Evolutionary conservation across 1,140 invertebrate genomes (phyloP).

Genomic region (Apis cerana): DNA sequence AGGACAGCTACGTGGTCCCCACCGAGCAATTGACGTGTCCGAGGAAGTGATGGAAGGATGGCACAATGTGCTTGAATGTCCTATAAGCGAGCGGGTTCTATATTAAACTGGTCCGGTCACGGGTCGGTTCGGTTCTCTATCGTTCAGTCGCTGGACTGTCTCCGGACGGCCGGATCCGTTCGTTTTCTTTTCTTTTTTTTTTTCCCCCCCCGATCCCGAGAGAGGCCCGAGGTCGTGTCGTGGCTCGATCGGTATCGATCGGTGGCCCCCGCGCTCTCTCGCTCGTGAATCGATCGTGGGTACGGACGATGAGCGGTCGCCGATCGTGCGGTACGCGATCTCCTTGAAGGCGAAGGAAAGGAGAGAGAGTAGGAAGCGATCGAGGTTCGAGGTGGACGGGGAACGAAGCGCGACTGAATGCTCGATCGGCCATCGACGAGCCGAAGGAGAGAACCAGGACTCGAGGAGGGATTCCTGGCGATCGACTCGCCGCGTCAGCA

Average conservation of each 20-base stretch:
- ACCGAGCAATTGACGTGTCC: slow-evolving; percentile 69
- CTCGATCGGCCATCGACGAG: slow-evolving; percentile 15
- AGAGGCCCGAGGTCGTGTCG: no score
- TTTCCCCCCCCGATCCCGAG: no score
- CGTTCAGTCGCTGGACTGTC: slow-evolving; percentile 59
- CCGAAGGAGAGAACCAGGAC: slow-evolving; percentile 34
- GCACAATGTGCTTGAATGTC: slow-evolving; percentile 68
- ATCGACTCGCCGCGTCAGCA: slow-evolving; percentile 15
- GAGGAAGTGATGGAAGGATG: slow-evolving; percentile 76
- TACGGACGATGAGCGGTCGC: neutral
- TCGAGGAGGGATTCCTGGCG: slow-evolving; percentile 34
- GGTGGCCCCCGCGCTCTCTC: no score
- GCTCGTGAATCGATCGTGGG: no score
- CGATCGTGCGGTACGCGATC: no score
- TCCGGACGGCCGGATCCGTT: slow-evolving; percentile 49
- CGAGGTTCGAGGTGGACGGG: neutral
- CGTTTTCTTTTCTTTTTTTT: slow-evolving; percentile 15
- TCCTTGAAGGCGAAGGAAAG: no score
- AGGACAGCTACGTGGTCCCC: slow-evolving; percentile 63
- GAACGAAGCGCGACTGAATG: slow-evolving; percentile 30
- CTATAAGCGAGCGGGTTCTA: slow-evolving; percentile 66
- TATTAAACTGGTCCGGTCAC: slow-evolving; percentile 71
- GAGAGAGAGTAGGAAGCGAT: no score
- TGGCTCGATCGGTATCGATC: no score
- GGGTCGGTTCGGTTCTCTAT: slow-evolving; percentile 63